phyloP scores from a whole-genome alignment of 2,113 vertebrate species.

The Electrona antarctica region DNA sequence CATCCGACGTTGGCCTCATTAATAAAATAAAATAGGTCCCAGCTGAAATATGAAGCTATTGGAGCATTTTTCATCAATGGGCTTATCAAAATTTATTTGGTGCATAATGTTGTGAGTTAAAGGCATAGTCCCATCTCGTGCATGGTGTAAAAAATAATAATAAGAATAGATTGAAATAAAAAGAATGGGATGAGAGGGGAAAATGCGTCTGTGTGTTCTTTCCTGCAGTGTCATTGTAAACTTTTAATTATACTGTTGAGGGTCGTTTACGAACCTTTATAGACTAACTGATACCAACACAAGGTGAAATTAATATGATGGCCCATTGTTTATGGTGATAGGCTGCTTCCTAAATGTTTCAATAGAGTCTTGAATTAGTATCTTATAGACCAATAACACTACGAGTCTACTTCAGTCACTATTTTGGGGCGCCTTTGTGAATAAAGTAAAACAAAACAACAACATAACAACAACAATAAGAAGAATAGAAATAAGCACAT shows the following conservation, averaged over 20 bases:
- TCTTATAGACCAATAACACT: conserved; percentile 51
- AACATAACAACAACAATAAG: too few relatives aligned
- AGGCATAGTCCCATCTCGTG: conserved; percentile 25
- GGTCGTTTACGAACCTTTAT: conserved; percentile 78
- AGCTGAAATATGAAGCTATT: conserved; percentile 47
- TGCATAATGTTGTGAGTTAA: background rate
- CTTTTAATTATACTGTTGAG: conserved; percentile 88
- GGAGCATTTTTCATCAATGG: conserved; percentile 29
- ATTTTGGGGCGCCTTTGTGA: conserved; percentile 41
- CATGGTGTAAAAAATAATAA: conserved; percentile 11
- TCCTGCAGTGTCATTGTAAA: conserved; percentile 78
- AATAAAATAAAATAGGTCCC: conserved; percentile 56
- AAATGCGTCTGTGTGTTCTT: conserved; percentile 56
- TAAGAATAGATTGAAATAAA: conserved; percentile 56
- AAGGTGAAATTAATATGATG: conserved; percentile 75
- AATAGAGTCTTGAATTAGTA: conserved; percentile 58
- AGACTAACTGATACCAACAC: conserved; percentile 79
- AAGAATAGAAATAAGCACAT: too few relatives aligned
- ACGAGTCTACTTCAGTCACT: conserved; percentile 28
- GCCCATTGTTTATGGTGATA: conserved; percentile 71
- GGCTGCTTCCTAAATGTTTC: conserved; percentile 59
- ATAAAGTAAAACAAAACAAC: conserved; percentile 39
- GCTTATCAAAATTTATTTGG: conserved; percentile 45
- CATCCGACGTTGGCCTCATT: conserved; percentile 28
- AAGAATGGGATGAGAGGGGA: conserved; percentile 53